Evolutionary conservation across 2,888 invertebrate species (phyloP), one percentile per base, ranked within the genome.

Genomic region (Griposia aprilina): DNA sequence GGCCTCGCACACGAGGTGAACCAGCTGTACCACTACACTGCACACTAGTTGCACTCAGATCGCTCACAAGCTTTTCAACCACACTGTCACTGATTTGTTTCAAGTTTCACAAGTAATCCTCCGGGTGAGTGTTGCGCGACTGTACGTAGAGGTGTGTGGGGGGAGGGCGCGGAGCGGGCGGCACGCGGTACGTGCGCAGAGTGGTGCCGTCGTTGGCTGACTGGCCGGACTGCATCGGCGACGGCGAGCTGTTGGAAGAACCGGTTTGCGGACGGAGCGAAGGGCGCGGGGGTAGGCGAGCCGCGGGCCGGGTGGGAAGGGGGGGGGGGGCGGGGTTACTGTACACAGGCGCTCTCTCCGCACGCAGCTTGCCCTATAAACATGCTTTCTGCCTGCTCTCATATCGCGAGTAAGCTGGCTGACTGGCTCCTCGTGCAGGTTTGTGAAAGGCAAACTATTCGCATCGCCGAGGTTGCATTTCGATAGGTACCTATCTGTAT

Each of bases 371-470:
- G 94, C 93, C 94, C 95, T 94, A 94, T 91, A 94, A 94, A 95
- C 93, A 94, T 93, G 94, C 91, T 93, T 94, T 93, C 92, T 93
- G 93, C 89, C 89, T 90, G 93, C 93, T 93, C 93, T 93, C 92
- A 88, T 91, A 92, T 90, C 93, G 93, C 90, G 94, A 92, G 94
- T 92, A 93, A 93, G 93, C 92, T 85, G 93, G 93, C 91, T 84
- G 80, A 80, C 87, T 87, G 85, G 85, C 85, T 91, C 87, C 88
- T 91, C 91, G 90, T 93, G 93, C 92, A 93, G 84, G 93, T 93
- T 94, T 92, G 95, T 95, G 94, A 95, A 95, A 95, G 94, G 94
- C 92, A 91, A 93, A 94, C 93, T 92, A 90, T 88, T 91, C 83
- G 86, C 89, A 86, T 85, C 86, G 85, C 71, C 85, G 84, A 88